Conservation (phyloP, 2,113 vertebrate species). For the Ictalurus punctatus region DNA sequence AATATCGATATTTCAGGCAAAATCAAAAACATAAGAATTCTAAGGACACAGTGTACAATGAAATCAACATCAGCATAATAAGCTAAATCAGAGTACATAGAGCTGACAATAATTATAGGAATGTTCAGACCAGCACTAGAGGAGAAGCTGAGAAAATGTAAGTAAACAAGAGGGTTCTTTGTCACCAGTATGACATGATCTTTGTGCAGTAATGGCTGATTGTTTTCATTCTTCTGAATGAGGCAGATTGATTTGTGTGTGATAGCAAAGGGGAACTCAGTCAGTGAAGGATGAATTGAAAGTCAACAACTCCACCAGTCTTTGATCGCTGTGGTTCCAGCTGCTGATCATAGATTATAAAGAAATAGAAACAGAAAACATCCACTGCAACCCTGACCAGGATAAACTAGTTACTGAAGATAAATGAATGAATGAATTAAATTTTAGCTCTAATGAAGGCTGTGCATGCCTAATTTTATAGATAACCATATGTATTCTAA, state of each 20-base stretch:
- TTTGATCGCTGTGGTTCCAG: not conserved
- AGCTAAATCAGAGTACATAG: not conserved
- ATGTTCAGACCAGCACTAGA: not conserved
- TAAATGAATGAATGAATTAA: not conserved
- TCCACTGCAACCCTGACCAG: not conserved
- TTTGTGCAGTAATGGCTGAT: not conserved
- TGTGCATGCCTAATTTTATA: not conserved
- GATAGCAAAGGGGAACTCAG: conserved; percentile 40
- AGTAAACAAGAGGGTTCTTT: not conserved
- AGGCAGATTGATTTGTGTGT: not conserved
- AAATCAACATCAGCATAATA: not conserved
- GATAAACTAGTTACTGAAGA: not conserved
- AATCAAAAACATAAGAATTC: not conserved
- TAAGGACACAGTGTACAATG: not conserved
- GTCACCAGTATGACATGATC: not conserved
- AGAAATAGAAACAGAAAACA: not conserved
- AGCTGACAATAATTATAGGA: not conserved
- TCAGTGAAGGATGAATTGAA: conserved; percentile 58
- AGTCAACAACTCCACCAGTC: not conserved
- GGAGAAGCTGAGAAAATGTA: not conserved
- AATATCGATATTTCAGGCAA: not conserved
- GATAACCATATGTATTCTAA: not conserved
- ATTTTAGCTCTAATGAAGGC: not conserved
- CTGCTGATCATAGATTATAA: not conserved
- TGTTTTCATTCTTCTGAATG: not conserved